phyloP scores from a whole-genome alignment of 2,113 vertebrate genomes.

The Seriola rivoliana region DNA sequence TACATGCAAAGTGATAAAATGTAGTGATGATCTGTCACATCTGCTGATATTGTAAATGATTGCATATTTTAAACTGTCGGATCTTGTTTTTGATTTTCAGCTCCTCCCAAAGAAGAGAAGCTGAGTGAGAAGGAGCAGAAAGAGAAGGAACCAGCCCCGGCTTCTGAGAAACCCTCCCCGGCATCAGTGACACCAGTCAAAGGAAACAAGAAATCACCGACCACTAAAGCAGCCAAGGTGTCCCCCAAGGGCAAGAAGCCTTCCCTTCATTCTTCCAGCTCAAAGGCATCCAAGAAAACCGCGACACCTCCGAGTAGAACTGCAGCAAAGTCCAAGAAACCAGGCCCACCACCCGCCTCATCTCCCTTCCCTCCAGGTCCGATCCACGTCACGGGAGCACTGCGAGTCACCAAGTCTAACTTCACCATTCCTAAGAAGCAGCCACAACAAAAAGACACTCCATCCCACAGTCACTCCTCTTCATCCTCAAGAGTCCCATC shows the following conservation, averaged over 20 bases:
- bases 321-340: slow-evolving; percentile 75
- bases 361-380: slow-evolving; percentile 73
- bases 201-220: slow-evolving; percentile 69
- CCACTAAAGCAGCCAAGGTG: slow-evolving; percentile 68
- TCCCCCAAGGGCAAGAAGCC: slow-evolving; percentile 76
- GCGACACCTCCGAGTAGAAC: slow-evolving; percentile 43
- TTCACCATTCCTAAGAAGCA: slow-evolving; percentile 88
- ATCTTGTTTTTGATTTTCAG: slow-evolving; percentile 65
- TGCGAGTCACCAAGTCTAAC: slow-evolving; percentile 83
- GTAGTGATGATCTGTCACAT: background rate
- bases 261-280: slow-evolving; percentile 26
- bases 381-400: slow-evolving; percentile 83
- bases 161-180: slow-evolving; percentile 61
- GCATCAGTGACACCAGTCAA: slow-evolving; percentile 44
- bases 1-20: background rate
- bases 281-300: slow-evolving; percentile 75
- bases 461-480: slow-evolving; percentile 49
- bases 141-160: slow-evolving; percentile 63
- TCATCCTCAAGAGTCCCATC: slow-evolving; percentile 74
- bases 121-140: slow-evolving; percentile 75
- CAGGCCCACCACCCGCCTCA: slow-evolving; percentile 45
- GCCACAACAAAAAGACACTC: slow-evolving; percentile 75
- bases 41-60: background rate
- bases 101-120: slow-evolving; percentile 77
- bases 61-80: slow-evolving; percentile 42